Conservation (phyloP, 2,113 vertebrate species). For the Pelecanus crispus region DNA sequence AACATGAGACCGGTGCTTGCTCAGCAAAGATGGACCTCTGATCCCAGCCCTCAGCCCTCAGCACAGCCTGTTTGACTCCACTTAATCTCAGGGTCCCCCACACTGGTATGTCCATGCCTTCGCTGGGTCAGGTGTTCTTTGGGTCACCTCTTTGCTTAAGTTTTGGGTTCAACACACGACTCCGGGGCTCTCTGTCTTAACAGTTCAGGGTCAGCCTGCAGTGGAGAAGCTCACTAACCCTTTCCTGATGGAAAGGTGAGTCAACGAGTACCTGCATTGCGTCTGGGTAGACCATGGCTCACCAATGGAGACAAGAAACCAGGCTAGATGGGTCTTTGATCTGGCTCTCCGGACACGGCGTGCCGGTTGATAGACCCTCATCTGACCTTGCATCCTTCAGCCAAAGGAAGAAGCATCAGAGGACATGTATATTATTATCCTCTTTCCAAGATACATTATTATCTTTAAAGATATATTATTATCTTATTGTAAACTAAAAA, state of each 20-base stretch:
- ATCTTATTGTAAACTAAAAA: neutral
- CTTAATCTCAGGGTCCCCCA: neutral
- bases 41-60: neutral
- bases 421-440: neutral
- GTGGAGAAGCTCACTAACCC: neutral
- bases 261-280: accelerated
- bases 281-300: accelerated
- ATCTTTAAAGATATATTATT: neutral
- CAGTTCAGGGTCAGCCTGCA: accelerated
- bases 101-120: accelerated
- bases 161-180: neutral
- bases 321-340: neutral
- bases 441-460: neutral
- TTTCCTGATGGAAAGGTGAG: neutral
- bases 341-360: accelerated
- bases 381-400: neutral
- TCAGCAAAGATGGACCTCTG: neutral
- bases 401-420: neutral
- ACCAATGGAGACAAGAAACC: accelerated
- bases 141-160: neutral
- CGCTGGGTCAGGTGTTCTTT: neutral
- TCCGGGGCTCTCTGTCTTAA: neutral
- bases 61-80: neutral
- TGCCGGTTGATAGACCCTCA: neutral
- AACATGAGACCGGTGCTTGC: accelerated